These are phyloP conservation scores for Drosophila ananassae DNA, from an alignment of 1,140 invertebrate species.

Conservation along the genomic window DNA sequence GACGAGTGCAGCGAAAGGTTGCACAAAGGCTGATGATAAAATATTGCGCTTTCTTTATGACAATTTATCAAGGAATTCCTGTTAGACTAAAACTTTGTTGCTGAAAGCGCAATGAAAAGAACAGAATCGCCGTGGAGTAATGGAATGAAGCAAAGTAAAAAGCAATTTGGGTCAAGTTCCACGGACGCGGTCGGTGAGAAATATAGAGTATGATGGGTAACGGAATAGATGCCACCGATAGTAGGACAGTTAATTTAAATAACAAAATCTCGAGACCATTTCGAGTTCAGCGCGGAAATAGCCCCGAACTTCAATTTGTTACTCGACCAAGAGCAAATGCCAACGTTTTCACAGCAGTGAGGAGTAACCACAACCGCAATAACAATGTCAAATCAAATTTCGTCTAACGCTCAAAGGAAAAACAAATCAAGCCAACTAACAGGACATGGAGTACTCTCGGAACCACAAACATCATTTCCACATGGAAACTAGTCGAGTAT, in stretches of 20 bases:
- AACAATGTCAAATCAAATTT: slow-evolving; percentile 40
- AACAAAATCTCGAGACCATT: slow-evolving; percentile 8
- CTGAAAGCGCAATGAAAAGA: slow-evolving; percentile 10
- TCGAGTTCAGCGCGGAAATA: neutral
- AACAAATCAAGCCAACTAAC: neutral
- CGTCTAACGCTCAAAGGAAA: neutral
- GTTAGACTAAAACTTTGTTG: slow-evolving; percentile 37
- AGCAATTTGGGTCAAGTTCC: slow-evolving; percentile 35
- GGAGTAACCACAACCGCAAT: slow-evolving; percentile 18
- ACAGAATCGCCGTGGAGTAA: slow-evolving; percentile 12
- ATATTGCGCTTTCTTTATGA: slow-evolving; percentile 25
- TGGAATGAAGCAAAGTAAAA: slow-evolving; percentile 27
- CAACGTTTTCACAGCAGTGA: slow-evolving; percentile 4
- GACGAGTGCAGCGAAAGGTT: slow-evolving; percentile 33
- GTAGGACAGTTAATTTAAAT: slow-evolving; percentile 26
- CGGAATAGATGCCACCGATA: neutral
- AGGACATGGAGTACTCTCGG: slow-evolving; percentile 31
- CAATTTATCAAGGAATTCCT: slow-evolving; percentile 40
- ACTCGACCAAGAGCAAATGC: neutral
- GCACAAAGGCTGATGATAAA: slow-evolving; percentile 28
- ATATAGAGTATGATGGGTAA: neutral
- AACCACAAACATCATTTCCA: neutral
- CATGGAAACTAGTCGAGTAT: slow-evolving; percentile 29
- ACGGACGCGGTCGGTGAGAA: neutral
- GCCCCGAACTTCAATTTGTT: slow-evolving; percentile 27